These are phyloP conservation scores for Amyelois transitella DNA, from an alignment of 1,140 invertebrate genomes.

Conservation along the genomic window DNA sequence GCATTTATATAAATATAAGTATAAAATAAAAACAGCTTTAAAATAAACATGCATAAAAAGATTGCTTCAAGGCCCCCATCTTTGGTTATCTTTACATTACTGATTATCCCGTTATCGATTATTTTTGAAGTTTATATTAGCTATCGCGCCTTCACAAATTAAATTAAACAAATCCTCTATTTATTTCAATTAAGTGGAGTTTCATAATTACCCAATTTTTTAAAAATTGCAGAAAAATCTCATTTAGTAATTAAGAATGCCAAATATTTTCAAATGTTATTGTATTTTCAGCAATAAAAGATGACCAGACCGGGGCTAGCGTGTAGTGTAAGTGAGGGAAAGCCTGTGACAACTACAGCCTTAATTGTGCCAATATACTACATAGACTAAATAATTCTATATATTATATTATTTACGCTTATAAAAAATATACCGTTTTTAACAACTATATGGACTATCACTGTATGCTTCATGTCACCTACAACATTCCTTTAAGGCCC, in stretches of 20 bases:
- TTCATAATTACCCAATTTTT: too few relatives aligned
- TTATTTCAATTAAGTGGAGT: too few relatives aligned
- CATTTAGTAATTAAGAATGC: too few relatives aligned
- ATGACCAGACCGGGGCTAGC: background rate
- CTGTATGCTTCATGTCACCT: constrained; percentile 51
- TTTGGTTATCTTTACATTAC: too few relatives aligned
- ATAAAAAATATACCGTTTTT: constrained; percentile 14
- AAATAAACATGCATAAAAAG: too few relatives aligned
- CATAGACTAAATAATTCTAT: constrained; percentile 29
- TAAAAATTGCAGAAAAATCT: too few relatives aligned
- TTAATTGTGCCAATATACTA: constrained; percentile 20
- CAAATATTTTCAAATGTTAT: background rate
- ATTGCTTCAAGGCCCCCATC: too few relatives aligned
- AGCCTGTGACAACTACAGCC: constrained; percentile 25
- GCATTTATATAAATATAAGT: background rate
- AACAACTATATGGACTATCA: constrained; percentile 32
- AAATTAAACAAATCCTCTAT: too few relatives aligned
- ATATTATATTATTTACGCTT: constrained; percentile 20
- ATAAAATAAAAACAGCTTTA: background rate
- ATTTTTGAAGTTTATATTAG: too few relatives aligned
- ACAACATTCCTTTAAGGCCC: constrained; percentile 54
- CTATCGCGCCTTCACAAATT: too few relatives aligned
- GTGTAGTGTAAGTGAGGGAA: constrained; percentile 17
- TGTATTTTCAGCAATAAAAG: background rate
- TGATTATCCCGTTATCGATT: too few relatives aligned